Evolutionary conservation across 2,888 invertebrate species (phyloP).

Genomic region (Caenorhabditis sp.): DNA sequence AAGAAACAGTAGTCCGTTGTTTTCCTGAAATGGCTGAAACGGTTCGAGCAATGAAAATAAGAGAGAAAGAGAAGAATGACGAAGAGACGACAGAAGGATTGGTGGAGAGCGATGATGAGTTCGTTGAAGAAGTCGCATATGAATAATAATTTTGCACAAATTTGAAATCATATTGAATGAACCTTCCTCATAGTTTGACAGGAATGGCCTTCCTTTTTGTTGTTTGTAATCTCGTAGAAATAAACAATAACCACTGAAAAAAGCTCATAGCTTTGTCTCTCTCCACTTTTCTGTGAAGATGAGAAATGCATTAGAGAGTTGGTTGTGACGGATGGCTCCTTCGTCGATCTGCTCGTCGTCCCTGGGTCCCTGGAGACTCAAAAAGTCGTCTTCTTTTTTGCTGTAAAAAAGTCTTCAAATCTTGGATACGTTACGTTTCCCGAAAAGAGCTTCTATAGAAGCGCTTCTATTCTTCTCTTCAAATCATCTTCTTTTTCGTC

Average conservation of each 20-base stretch:
- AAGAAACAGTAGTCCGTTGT: slow-evolving; percentile 24
- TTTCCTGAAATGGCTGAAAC: slow-evolving; percentile 53
- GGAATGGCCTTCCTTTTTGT: background rate
- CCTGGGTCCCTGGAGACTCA: slow-evolving; percentile 43
- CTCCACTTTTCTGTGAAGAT: slow-evolving; percentile 19
- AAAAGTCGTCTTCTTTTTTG: slow-evolving; percentile 15
- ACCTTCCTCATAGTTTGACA: background rate
- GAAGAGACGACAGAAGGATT: background rate
- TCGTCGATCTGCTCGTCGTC: background rate
- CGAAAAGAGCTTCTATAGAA: slow-evolving; percentile 22
- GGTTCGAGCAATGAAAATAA: slow-evolving; percentile 5
- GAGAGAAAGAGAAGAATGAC: slow-evolving; percentile 21
- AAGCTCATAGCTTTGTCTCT: slow-evolving; percentile 1
- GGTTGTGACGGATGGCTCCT: slow-evolving; percentile 11
- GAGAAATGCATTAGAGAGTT: slow-evolving; percentile 54
- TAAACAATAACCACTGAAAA: slow-evolving; percentile 15
- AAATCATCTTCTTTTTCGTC: slow-evolving; percentile 38
- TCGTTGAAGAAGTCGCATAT: background rate
- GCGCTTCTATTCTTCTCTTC: slow-evolving; percentile 22
- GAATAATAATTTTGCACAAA: background rate
- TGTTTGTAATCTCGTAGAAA: slow-evolving; percentile 2
- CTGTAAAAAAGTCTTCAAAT: slow-evolving; percentile 47
- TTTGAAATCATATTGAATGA: background rate
- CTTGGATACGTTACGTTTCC: slow-evolving; percentile 43
- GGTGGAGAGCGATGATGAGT: slow-evolving; percentile 17